A percentile compares a stretch with the other conserved stretches of the same genome.
These are phyloP conservation scores for Dolomedes plantarius DNA, from an alignment of 2,888 invertebrate genomes.

Conservation along the genomic window DNA sequence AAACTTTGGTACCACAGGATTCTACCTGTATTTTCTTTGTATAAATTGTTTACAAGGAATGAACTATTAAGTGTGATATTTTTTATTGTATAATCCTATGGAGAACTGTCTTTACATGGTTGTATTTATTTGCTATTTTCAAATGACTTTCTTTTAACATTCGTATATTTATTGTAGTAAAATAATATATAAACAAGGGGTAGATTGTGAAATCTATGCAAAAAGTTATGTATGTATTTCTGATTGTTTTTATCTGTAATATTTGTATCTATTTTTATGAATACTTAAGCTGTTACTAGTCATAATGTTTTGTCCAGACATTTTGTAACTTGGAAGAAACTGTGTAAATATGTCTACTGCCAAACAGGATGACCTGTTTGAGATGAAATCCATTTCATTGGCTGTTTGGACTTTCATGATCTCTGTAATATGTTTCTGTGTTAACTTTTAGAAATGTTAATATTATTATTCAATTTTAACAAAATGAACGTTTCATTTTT, in stretches of 20 bases:
- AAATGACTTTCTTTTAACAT: background rate
- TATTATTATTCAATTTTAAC: background rate
- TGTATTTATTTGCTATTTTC: background rate
- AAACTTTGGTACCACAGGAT: background rate
- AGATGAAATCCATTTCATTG: background rate
- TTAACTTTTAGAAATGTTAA: background rate
- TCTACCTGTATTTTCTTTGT: constrained; percentile 11
- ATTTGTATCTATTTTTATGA: constrained; percentile 18
- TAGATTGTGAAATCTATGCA: background rate
- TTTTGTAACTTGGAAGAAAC: background rate
- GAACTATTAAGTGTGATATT: background rate
- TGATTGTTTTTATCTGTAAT: constrained; percentile 18
- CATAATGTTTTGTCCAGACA: constrained; percentile 13
- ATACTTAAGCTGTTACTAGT: constrained; percentile 16
- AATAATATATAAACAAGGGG: background rate
- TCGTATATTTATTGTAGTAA: background rate
- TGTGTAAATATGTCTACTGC: background rate
- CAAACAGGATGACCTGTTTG: background rate
- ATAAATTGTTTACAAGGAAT: background rate
- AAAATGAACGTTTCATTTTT: background rate
- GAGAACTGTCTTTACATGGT: background rate
- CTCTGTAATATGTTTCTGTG: background rate
- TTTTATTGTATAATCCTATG: background rate
- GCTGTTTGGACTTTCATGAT: background rate
- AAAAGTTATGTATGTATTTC: constrained; percentile 10